A percentile compares a stretch with the other conserved stretches of the same genome.
Conservation (phyloP, 2,888 invertebrate genomes). For the Sarcophaga rosellei region DNA sequence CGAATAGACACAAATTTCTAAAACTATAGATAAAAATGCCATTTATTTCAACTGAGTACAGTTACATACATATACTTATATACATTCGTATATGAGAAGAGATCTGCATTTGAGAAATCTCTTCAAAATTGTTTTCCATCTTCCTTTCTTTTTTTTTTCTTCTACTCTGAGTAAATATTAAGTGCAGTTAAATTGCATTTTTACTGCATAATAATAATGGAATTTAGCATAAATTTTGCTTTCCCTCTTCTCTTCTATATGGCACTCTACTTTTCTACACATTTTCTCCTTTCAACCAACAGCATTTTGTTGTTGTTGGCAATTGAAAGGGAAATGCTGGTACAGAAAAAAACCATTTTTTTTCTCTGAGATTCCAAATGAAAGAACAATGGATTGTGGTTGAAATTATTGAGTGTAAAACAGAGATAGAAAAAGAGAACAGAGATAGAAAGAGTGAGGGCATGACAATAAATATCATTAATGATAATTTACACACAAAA, state of each 20-base stretch:
- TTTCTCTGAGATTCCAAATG: neutral
- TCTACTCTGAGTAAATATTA: slow-evolving; percentile 37
- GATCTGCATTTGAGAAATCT: slow-evolving; percentile 12
- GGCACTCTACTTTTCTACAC: neutral
- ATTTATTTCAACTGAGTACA: neutral
- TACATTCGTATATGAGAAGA: neutral
- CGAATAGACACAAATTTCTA: neutral
- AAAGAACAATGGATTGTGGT: neutral
- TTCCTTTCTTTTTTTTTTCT: slow-evolving; percentile 11
- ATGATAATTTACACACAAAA: slow-evolving; percentile 24
- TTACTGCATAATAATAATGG: slow-evolving; percentile 54
- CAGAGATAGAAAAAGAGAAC: neutral
- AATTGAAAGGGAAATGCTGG: neutral
- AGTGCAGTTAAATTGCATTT: slow-evolving; percentile 48
- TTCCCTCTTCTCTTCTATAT: neutral
- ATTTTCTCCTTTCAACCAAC: neutral
- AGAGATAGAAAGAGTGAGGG: neutral
- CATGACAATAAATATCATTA: slow-evolving; percentile 24
- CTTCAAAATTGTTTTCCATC: slow-evolving; percentile 4
- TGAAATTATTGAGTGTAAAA: neutral
- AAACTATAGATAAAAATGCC: slow-evolving; percentile 9
- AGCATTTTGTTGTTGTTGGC: neutral
- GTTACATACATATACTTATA: neutral
- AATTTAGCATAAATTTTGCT: slow-evolving; percentile 46
- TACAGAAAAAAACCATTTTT: neutral